Conservation (phyloP, 2,888 invertebrate genomes). For the Julus scanicus region DNA sequence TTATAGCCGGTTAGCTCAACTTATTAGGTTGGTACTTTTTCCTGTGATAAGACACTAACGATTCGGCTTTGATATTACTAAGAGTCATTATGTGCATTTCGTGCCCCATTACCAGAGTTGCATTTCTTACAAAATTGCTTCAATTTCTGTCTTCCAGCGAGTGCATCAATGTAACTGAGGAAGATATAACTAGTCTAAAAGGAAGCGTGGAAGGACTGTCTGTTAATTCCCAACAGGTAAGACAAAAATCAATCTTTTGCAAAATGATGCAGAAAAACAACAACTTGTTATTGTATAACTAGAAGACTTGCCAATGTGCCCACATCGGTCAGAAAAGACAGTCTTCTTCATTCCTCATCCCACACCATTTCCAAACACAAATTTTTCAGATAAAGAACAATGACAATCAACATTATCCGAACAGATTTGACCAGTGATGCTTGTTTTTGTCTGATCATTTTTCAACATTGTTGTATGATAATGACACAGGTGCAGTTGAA, state of each 20-base stretch:
- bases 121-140: conserved; percentile 37
- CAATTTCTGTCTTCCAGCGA: conserved; percentile 58
- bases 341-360: neutral
- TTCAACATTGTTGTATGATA: neutral
- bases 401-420: neutral
- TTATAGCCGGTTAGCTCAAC: neutral
- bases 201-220: conserved; percentile 57
- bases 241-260: conserved; percentile 9
- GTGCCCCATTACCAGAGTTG: neutral
- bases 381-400: neutral
- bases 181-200: conserved; percentile 61
- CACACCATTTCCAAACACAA: neutral
- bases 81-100: neutral
- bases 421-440: neutral
- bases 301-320: neutral
- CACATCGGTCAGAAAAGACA: neutral
- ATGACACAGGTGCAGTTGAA: neutral
- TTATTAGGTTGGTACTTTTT: neutral
- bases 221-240: conserved; percentile 58
- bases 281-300: neutral
- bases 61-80: neutral
- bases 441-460: neutral
- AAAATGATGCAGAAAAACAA: neutral
- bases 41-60: neutral
- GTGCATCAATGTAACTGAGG: conserved; percentile 61